Percentiles rank a stretch among this genome's conserved stretches.
These are phyloP conservation scores for Gobio gobio DNA, from an alignment of 2,113 vertebrate species.

Conservation along the genomic window DNA sequence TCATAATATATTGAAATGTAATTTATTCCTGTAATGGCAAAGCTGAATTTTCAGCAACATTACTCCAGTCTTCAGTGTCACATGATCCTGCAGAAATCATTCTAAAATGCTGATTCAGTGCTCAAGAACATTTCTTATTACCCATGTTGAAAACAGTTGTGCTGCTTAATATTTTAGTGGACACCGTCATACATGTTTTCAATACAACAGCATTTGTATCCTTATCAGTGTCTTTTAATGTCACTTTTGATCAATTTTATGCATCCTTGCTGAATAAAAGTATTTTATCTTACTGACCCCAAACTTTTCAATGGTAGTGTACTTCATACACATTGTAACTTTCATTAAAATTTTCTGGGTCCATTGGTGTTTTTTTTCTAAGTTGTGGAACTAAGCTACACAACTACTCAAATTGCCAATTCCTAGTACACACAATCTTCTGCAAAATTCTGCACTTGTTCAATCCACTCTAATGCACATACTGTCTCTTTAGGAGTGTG, in stretches of 20 bases:
- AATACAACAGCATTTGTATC: background rate
- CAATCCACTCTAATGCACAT: background rate
- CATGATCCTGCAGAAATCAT: background rate
- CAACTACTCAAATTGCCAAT: background rate
- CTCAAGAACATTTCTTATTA: background rate
- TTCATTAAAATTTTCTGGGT: too few species aligned
- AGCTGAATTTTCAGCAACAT: background rate
- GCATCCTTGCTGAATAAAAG: too few species aligned
- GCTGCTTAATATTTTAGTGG: background rate
- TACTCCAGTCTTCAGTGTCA: background rate
- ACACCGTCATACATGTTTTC: background rate
- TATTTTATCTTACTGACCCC: too few species aligned
- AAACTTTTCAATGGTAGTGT: too few species aligned
- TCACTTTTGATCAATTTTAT: too few species aligned
- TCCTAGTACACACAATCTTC: background rate
- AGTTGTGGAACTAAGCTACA: background rate
- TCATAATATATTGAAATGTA: background rate
- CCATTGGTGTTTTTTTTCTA: background rate
- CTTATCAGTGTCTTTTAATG: too few species aligned
- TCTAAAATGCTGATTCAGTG: too few species aligned
- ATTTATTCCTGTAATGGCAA: background rate
- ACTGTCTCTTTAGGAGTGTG: slow-evolving; percentile 63
- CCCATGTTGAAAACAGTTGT: background rate
- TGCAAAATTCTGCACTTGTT: background rate
- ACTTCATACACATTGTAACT: too few species aligned